Percentiles rank a stretch among this genome's conserved stretches.
Conservation (phyloP, 2,888 invertebrate genomes). For the Dryobotodes eremita region DNA sequence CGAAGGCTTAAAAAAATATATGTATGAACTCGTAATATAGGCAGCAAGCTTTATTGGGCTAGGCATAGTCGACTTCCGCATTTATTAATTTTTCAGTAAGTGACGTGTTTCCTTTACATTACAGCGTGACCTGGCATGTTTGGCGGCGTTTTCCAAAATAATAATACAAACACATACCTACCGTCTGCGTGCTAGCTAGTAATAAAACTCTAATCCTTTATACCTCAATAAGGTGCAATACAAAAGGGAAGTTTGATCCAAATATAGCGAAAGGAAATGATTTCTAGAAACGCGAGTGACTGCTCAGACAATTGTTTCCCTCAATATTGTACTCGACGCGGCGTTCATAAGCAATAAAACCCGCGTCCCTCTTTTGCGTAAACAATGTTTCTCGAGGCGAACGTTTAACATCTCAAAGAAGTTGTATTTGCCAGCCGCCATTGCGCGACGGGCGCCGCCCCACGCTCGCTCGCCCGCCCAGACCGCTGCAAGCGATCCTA, state of each 20-base stretch:
- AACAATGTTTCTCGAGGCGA: conserved; percentile 78
- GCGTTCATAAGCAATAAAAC: conserved; percentile 81
- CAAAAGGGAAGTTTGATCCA: conserved; percentile 50
- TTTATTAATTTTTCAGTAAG: conserved; percentile 60
- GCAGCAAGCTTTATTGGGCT: conserved; percentile 35
- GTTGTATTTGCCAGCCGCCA: conserved; percentile 64
- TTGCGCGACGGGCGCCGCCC: conserved; percentile 58
- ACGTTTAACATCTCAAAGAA: conserved; percentile 82
- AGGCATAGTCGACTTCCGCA: conserved; percentile 44
- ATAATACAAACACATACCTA: conserved; percentile 49
- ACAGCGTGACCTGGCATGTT: conserved; percentile 59
- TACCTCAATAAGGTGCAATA: conserved; percentile 54
- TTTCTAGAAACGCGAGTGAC: conserved; percentile 67
- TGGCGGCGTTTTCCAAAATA: conserved; percentile 49
- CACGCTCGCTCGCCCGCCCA: conserved; percentile 36
- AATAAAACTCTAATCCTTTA: conserved; percentile 53
- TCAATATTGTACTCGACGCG: conserved; percentile 74
- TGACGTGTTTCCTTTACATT: conserved; percentile 65
- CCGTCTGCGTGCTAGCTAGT: conserved; percentile 45
- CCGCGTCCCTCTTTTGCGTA: conserved; percentile 73
- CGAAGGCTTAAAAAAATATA: conserved; percentile 44
- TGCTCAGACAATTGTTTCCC: conserved; percentile 74
- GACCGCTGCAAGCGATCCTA: conserved; percentile 36
- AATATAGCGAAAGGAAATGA: conserved; percentile 60
- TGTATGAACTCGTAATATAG: background rate